Evolutionary conservation across 2,113 vertebrate genomes (phyloP).

Genomic region (Vireo altiloquus): DNA sequence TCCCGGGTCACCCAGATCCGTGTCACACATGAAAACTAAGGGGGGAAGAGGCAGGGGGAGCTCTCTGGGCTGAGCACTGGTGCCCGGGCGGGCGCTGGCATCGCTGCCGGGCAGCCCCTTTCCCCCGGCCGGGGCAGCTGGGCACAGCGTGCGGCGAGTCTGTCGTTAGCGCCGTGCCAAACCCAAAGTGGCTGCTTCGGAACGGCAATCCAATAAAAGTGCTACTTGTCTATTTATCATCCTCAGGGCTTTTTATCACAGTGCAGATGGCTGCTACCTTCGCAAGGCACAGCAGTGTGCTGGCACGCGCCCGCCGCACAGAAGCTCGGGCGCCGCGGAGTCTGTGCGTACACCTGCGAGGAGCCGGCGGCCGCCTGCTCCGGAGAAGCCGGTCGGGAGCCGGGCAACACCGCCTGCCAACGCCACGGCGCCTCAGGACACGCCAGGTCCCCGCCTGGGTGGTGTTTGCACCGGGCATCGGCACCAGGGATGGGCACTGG

Average conservation of each 20-base stretch:
- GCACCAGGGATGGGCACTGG: neutral
- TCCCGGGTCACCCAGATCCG: neutral
- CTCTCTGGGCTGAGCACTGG: fast-evolving
- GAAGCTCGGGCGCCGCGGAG: slow-evolving; percentile 64
- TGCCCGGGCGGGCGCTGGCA: neutral
- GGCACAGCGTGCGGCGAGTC: slow-evolving; percentile 51
- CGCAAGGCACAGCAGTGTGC: slow-evolving; percentile 73
- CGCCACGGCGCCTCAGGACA: fast-evolving
- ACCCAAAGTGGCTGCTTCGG: slow-evolving; percentile 80
- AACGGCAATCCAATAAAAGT: slow-evolving; percentile 81
- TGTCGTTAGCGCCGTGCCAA: slow-evolving; percentile 79
- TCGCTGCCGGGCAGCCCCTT: neutral
- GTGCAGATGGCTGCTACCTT: slow-evolving; percentile 84
- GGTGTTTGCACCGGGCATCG: neutral
- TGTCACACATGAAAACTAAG: neutral
- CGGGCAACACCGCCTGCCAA: neutral
- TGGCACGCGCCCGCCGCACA: slow-evolving; percentile 69
- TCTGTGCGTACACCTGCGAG: slow-evolving; percentile 71
- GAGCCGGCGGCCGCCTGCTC: slow-evolving; percentile 32
- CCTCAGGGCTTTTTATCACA: slow-evolving; percentile 81
- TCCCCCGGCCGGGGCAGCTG: neutral
- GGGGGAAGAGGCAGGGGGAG: neutral
- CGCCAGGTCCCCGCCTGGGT: neutral
- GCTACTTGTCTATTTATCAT: slow-evolving; percentile 83
- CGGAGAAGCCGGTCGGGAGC: neutral